phyloP scores from a whole-genome alignment of 2,888 invertebrate genomes.

The Nineta flava region DNA sequence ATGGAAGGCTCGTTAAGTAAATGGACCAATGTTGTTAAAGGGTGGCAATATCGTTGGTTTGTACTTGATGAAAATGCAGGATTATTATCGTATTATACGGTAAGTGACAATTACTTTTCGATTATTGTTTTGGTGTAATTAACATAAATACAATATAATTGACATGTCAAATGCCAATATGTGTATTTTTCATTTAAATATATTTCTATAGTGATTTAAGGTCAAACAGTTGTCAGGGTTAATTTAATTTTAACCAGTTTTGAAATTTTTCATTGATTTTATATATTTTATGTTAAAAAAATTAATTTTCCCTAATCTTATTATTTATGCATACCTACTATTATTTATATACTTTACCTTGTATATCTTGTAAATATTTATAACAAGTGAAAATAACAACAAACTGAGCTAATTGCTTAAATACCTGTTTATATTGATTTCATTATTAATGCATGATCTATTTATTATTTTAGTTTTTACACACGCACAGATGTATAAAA shows the following conservation, averaged over 20 bases:
- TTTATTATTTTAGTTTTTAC: too few species aligned
- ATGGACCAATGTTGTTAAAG: constrained; percentile 97
- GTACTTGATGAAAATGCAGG: constrained; percentile 95
- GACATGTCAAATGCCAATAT: background rate
- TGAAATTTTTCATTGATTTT: too few species aligned
- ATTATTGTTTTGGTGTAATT: background rate
- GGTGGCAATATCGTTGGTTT: constrained; percentile 99
- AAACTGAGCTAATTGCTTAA: too few species aligned
- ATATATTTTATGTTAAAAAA: too few species aligned
- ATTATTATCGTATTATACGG: constrained; percentile 92
- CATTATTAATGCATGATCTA: too few species aligned
- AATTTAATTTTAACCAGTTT: background rate
- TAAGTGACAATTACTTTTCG: constrained; percentile 34
- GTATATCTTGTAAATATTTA: too few species aligned
- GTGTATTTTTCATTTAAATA: background rate
- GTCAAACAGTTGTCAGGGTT: background rate
- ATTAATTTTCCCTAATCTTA: too few species aligned
- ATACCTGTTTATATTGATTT: too few species aligned
- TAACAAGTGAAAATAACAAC: too few species aligned
- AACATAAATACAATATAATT: background rate
- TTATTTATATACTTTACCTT: too few species aligned
- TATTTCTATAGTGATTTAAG: background rate
- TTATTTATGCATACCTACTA: too few species aligned
- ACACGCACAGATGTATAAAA: too few species aligned
- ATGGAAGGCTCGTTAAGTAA: constrained; percentile 93